phyloP scores from a whole-genome alignment of 2,888 invertebrate species.

The Metellina segmentata region DNA sequence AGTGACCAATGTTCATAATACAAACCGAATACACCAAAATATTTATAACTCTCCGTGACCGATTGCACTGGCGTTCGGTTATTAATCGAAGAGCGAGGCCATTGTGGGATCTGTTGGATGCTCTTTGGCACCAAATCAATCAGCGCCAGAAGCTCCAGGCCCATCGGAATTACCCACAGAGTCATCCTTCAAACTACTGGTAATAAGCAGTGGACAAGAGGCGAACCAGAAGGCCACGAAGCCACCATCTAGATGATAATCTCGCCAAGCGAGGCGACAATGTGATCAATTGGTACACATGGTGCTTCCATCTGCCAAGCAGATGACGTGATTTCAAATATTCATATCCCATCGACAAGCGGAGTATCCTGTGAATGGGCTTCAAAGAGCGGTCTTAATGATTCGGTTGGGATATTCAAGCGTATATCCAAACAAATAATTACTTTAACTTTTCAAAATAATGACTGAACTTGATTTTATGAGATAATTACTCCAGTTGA shows the following conservation, averaged over 20 bases:
- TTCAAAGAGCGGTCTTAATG: background rate
- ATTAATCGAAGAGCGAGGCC: slow-evolving; percentile 37
- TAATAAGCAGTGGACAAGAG: slow-evolving; percentile 31
- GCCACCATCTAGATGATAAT: slow-evolving; percentile 47
- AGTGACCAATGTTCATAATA: too few species aligned
- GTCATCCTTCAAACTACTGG: slow-evolving; percentile 30
- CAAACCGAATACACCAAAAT: too few species aligned
- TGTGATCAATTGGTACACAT: slow-evolving; percentile 50
- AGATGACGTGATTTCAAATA: slow-evolving; percentile 45
- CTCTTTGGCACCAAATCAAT: slow-evolving; percentile 44
- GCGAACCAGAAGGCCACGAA: slow-evolving; percentile 36
- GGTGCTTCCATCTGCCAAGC: background rate
- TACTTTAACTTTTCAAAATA: too few species aligned
- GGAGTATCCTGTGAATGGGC: background rate
- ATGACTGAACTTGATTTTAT: too few species aligned
- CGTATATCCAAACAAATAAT: too few species aligned
- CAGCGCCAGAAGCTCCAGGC: slow-evolving; percentile 17
- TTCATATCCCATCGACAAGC: background rate
- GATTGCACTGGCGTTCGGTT: background rate
- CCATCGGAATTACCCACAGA: slow-evolving; percentile 38
- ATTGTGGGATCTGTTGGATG: slow-evolving; percentile 8
- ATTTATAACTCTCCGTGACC: background rate
- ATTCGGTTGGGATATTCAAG: too few species aligned
- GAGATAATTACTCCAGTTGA: too few species aligned
- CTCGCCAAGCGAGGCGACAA: slow-evolving; percentile 57